Percentiles rank a stretch among this genome's conserved stretches.
Evolutionary conservation across 2,888 invertebrate genomes (phyloP).

Genomic region (Perizoma flavofasciatum): DNA sequence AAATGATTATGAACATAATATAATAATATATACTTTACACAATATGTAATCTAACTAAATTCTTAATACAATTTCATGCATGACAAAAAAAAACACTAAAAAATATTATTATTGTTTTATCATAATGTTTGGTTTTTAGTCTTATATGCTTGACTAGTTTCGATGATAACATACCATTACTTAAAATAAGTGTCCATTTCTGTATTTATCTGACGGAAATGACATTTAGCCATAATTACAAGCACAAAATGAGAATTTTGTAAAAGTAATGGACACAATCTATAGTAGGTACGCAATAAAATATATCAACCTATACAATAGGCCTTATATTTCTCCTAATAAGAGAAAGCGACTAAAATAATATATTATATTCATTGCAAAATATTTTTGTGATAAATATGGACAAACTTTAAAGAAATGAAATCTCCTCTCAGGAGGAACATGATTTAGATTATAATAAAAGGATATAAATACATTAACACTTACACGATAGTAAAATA

Average conservation of each 20-base stretch:
- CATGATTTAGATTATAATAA: constrained; percentile 63
- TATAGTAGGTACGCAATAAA: constrained; percentile 47
- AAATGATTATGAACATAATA: constrained; percentile 17
- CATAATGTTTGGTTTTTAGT: constrained; percentile 25
- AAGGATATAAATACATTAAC: constrained; percentile 78
- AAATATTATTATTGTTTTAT: neutral
- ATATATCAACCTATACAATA: constrained; percentile 59
- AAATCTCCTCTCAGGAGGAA: constrained; percentile 62
- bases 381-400: neutral
- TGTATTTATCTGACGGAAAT: constrained; percentile 15
- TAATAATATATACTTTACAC: neutral
- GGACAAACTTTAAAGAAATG: constrained; percentile 15
- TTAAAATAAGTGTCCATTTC: constrained; percentile 43
- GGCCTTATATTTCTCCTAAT: constrained; percentile 65
- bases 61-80: neutral
- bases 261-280: constrained; percentile 23
- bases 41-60: constrained; percentile 1
- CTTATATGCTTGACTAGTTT: constrained; percentile 61
- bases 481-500: constrained; percentile 81
- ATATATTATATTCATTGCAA: constrained; percentile 3
- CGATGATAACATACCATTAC: constrained; percentile 53
- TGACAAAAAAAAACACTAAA: neutral
- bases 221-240: too few relatives aligned
- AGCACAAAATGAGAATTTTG: constrained; percentile 30
- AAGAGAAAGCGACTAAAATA: constrained; percentile 47